These are phyloP conservation scores for Frankliniella fusca DNA, from an alignment of 2,888 invertebrate genomes.

Conservation along the genomic window DNA sequence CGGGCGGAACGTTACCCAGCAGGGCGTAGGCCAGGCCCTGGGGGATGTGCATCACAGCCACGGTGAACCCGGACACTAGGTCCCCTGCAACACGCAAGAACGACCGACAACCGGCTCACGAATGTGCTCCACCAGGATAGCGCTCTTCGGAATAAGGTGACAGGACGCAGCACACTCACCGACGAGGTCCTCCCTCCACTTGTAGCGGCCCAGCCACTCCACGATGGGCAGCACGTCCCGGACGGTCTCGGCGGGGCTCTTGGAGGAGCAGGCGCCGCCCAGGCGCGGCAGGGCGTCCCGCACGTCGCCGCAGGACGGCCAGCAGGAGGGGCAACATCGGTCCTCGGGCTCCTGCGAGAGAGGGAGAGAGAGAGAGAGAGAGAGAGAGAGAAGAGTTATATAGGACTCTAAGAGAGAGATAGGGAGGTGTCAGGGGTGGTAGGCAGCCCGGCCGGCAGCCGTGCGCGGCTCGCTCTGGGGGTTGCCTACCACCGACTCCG, in stretches of 20 bases:
- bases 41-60: slow-evolving; percentile 87
- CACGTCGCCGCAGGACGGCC: background rate
- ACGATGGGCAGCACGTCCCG: slow-evolving; percentile 42
- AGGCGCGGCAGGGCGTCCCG: background rate
- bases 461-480: no score
- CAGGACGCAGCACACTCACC: slow-evolving; percentile 36
- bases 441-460: background rate
- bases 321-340: background rate
- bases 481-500: no score
- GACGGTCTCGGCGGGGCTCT: background rate
- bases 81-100: slow-evolving; percentile 55
- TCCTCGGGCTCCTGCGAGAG: background rate
- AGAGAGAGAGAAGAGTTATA: no score
- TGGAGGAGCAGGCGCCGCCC: background rate
- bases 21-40: slow-evolving; percentile 82
- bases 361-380: background rate
- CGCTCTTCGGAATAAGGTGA: no score
- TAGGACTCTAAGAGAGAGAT: background rate
- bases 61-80: slow-evolving; percentile 77
- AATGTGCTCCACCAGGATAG: background rate
- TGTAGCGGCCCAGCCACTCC: slow-evolving; percentile 45
- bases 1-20: slow-evolving; percentile 67
- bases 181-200: slow-evolving; percentile 46
- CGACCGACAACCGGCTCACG: background rate
- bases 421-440: background rate